Evolutionary conservation across 2,113 vertebrate genomes (phyloP).

Genomic region (Albula glossodonta): DNA sequence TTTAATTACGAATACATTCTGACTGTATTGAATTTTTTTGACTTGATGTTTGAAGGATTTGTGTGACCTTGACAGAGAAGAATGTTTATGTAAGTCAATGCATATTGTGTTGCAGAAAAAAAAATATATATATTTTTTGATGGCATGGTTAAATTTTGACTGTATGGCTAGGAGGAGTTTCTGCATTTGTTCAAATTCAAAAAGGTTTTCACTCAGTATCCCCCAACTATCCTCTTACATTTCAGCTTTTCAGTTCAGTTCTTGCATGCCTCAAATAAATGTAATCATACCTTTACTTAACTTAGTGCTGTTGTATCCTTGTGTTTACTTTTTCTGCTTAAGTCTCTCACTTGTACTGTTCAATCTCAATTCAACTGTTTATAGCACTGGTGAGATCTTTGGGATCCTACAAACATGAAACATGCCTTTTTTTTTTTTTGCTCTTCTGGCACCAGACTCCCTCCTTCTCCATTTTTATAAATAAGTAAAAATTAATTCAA

Average conservation of each 20-base stretch:
- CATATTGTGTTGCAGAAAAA: background rate
- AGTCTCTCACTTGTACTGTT: background rate
- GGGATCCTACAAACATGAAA: too few species aligned
- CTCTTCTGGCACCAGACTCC: background rate
- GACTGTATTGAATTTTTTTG: background rate
- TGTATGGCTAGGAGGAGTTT: background rate
- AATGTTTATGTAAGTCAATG: background rate
- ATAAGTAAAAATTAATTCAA: too few species aligned
- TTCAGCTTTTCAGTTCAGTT: background rate
- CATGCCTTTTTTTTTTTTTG: background rate
- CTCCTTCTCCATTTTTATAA: too few species aligned
- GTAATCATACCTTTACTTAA: background rate
- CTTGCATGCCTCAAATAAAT: background rate
- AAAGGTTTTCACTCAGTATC: background rate
- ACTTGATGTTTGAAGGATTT: background rate
- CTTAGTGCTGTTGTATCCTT: background rate
- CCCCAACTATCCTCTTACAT: background rate
- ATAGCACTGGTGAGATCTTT: too few species aligned
- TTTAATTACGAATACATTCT: background rate
- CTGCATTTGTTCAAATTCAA: background rate
- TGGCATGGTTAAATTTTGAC: background rate
- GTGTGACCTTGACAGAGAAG: background rate
- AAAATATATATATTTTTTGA: background rate
- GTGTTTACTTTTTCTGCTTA: background rate
- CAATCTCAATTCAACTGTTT: background rate